These are phyloP conservation scores for Aporophyla lueneburgensis DNA, from an alignment of 2,888 invertebrate genomes.

Conservation along the genomic window DNA sequence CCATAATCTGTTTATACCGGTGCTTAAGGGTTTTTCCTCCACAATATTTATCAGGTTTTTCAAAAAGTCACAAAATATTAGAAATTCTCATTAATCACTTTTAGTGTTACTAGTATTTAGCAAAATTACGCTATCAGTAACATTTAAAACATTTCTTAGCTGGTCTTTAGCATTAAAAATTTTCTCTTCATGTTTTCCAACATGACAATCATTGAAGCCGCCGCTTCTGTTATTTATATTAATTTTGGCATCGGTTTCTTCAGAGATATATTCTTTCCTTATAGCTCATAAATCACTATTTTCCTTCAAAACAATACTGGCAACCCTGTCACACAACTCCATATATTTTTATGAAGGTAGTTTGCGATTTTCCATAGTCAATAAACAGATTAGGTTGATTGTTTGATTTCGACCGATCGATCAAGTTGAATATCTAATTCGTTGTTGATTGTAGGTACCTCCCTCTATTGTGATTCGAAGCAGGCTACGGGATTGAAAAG, in stretches of 20 bases:
- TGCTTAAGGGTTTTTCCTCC: too few species aligned
- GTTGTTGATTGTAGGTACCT: constrained; percentile 65
- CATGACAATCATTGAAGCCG: neutral
- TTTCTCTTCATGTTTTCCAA: neutral
- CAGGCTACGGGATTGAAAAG: constrained; percentile 62
- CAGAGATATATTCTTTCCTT: neutral
- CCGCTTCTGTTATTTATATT: constrained; percentile 12
- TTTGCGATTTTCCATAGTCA: constrained; percentile 79
- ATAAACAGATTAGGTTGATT: constrained; percentile 73
- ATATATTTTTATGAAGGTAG: constrained; percentile 70
- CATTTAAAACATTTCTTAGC: neutral
- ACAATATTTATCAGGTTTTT: neutral
- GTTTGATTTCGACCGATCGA: constrained; percentile 69
- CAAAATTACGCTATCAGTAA: neutral
- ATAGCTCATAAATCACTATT: constrained; percentile 41
- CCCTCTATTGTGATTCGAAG: constrained; percentile 71
- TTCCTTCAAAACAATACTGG: constrained; percentile 46
- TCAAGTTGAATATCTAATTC: constrained; percentile 66
- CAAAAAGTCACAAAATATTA: neutral
- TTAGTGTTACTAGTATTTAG: neutral
- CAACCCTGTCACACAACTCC: constrained; percentile 64
- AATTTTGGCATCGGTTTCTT: neutral
- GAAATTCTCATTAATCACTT: neutral
- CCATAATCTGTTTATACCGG: too few species aligned
- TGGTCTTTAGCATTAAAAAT: neutral